A percentile compares a stretch with the other conserved stretches of the same genome.
These are phyloP conservation scores for Rhodinocichla rosea DNA, from an alignment of 2,113 vertebrate genomes.

Conservation along the genomic window DNA sequence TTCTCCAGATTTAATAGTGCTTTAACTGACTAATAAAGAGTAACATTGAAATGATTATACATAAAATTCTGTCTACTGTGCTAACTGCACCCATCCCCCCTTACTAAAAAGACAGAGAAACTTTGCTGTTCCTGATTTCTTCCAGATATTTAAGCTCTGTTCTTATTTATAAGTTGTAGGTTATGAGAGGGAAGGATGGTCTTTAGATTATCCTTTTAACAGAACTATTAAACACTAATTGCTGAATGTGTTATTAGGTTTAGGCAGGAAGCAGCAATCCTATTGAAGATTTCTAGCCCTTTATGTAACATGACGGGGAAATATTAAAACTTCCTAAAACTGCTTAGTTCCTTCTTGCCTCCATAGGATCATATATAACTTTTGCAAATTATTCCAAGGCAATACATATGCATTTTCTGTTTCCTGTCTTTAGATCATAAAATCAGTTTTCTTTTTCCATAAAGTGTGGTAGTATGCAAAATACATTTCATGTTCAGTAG, in stretches of 20 bases:
- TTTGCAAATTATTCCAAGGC: background rate
- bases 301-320: constrained; percentile 4
- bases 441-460: background rate
- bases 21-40: background rate
- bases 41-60: background rate
- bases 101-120: background rate
- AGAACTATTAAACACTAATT: constrained; percentile 1
- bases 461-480: background rate
- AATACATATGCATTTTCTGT: background rate
- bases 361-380: background rate
- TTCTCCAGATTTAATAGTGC: background rate
- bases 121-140: background rate
- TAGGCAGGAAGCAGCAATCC: background rate
- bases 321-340: constrained; percentile 9
- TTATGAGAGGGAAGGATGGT: background rate
- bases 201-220: constrained; percentile 20
- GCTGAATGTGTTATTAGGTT: background rate
- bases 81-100: background rate
- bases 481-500: background rate
- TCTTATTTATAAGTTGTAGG: background rate
- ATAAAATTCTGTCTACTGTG: background rate
- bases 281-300: background rate
- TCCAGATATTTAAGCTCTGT: background rate
- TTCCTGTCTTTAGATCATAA: background rate
- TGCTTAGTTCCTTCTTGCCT: background rate